These are phyloP conservation scores for Leptura quadrifasciata DNA, from an alignment of 2,888 invertebrate genomes.

Conservation along the genomic window DNA sequence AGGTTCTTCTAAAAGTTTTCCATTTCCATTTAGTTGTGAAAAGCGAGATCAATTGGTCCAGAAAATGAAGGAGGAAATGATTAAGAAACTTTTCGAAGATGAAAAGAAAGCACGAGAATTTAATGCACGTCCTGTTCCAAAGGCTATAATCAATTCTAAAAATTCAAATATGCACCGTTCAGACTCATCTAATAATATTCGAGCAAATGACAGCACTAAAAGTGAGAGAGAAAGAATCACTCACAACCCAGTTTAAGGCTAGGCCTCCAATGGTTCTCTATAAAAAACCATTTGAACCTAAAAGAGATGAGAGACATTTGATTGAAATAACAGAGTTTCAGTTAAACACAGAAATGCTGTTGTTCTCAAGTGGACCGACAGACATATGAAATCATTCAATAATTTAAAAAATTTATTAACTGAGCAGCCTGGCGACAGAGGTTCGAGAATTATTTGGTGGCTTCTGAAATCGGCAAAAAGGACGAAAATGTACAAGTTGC, in stretches of 20 bases:
- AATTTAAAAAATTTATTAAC: too few species aligned
- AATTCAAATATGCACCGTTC: constrained; percentile 6
- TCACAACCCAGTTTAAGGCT: constrained; percentile 77
- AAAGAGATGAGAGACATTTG: constrained; percentile 73
- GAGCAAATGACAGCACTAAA: constrained; percentile 8
- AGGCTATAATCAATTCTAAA: constrained; percentile 47
- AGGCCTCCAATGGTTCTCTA: constrained; percentile 78
- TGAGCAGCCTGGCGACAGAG: too few species aligned
- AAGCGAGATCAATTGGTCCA: constrained; percentile 77
- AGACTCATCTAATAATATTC: constrained; percentile 57
- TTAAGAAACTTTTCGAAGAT: constrained; percentile 77
- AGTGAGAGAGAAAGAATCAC: constrained; percentile 68
- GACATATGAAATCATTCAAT: too few species aligned
- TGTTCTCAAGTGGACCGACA: too few species aligned
- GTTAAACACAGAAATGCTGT: constrained; percentile 80
- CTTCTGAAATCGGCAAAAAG: constrained; percentile 16
- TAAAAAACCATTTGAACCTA: constrained; percentile 81
- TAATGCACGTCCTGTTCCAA: constrained; percentile 82
- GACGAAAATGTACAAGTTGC: constrained; percentile 20
- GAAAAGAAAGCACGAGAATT: constrained; percentile 80
- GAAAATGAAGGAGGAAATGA: constrained; percentile 78
- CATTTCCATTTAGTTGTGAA: constrained; percentile 83
- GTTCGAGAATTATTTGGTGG: too few species aligned
- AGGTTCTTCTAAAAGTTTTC: constrained; percentile 37
- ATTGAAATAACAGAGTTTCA: constrained; percentile 76